phyloP scores from a whole-genome alignment of 2,113 vertebrate genomes.

The Carassius carassius region DNA sequence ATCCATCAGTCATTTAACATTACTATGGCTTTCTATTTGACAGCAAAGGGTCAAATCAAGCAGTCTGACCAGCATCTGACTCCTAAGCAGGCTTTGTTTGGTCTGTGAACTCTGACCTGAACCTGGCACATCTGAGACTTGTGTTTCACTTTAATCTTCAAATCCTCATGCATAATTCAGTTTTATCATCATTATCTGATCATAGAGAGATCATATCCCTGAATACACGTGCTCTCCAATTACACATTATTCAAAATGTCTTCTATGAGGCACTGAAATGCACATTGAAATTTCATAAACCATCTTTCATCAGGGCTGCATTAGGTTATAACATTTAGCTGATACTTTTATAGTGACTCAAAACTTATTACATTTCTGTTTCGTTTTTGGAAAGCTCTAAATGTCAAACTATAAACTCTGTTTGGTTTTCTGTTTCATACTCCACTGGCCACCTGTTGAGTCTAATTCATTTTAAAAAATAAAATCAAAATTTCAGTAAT shows the following conservation, averaged over 20 bases:
- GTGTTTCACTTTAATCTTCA: slow-evolving; percentile 29
- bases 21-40: not conserved
- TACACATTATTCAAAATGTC: not conserved
- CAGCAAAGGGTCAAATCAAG: not conserved
- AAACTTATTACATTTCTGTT: not conserved
- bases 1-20: not conserved
- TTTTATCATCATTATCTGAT: slow-evolving; percentile 37
- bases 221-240: not conserved
- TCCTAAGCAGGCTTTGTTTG: not conserved
- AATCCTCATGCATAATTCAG: slow-evolving; percentile 30
- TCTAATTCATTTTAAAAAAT: not conserved
- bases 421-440: not conserved
- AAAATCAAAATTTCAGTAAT: not conserved
- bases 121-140: slow-evolving; percentile 8
- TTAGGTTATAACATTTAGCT: not conserved
- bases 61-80: not conserved
- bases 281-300: not conserved
- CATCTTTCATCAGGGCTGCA: not conserved
- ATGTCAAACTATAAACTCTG: not conserved
- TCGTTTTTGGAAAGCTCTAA: not conserved
- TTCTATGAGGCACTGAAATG: not conserved
- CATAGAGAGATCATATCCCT: slow-evolving; percentile 41
- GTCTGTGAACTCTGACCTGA: not conserved
- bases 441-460: slow-evolving; percentile 1
- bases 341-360: not conserved